Evolutionary conservation across 2,113 vertebrate genomes (phyloP).

Genomic region (Rhadina sibilatrix): DNA sequence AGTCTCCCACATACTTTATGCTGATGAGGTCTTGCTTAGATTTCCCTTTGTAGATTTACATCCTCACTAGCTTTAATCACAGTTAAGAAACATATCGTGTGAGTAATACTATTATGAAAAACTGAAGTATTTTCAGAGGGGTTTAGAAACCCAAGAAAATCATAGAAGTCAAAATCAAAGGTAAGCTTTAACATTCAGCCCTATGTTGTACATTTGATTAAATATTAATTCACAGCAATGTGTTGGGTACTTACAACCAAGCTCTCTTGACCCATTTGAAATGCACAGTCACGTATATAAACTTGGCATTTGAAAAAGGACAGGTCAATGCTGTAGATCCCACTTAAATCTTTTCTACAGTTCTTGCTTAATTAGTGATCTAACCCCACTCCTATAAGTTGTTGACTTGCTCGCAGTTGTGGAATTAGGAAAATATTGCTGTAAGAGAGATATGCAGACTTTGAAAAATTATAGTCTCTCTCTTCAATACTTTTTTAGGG

Average conservation of each 20-base stretch:
- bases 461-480: background rate
- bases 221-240: constrained; percentile 59
- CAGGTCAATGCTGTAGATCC: background rate
- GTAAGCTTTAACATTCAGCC: constrained; percentile 30
- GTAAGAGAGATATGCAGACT: background rate
- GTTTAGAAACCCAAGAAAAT: constrained; percentile 16
- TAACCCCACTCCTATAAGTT: background rate
- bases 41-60: constrained; percentile 52
- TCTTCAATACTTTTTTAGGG: background rate
- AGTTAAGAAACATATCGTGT: background rate
- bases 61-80: constrained; percentile 34
- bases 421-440: background rate
- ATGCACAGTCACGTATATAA: constrained; percentile 23
- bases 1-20: constrained; percentile 51
- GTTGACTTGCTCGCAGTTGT: background rate
- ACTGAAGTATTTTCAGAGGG: background rate
- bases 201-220: constrained; percentile 46
- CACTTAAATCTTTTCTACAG: background rate
- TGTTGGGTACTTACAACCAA: constrained; percentile 12
- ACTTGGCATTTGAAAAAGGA: constrained; percentile 34
- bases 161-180: constrained; percentile 32
- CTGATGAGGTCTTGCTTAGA: constrained; percentile 51
- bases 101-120: constrained; percentile 15
- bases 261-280: constrained; percentile 44
- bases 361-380: background rate